These are phyloP conservation scores for Crotophaga sulcirostris DNA, from an alignment of 2,113 vertebrate genomes.

Conservation along the genomic window DNA sequence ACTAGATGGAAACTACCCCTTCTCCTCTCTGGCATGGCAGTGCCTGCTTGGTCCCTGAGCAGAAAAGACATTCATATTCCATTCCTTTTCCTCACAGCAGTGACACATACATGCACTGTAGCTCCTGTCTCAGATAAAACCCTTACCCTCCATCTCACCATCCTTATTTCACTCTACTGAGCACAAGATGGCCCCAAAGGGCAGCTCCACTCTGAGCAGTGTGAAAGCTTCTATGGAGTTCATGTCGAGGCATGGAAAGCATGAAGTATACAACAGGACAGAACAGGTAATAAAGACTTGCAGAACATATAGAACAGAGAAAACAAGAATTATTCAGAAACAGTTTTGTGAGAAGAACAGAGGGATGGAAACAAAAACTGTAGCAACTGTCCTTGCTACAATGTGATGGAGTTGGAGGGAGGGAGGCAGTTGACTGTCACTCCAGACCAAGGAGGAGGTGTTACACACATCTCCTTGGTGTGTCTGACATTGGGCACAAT, in stretches of 20 bases:
- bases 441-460: background rate
- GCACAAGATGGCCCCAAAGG: background rate
- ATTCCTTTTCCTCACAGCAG: background rate
- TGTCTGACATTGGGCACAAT: background rate
- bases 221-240: background rate
- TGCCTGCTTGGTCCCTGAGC: background rate
- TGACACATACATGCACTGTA: background rate
- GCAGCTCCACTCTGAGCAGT: background rate
- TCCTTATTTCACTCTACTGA: background rate
- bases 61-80: background rate
- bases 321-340: background rate
- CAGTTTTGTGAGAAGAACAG: background rate
- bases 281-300: background rate
- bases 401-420: background rate
- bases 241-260: background rate
- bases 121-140: background rate
- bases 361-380: background rate
- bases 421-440: background rate
- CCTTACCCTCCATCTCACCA: background rate
- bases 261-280: background rate
- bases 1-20: background rate
- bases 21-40: background rate
- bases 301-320: background rate
- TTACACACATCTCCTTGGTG: background rate
- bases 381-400: background rate